Percentiles rank a stretch among this genome's conserved stretches.
phyloP scores from a whole-genome alignment of 2,888 invertebrate genomes.

The Taenaris catops region DNA sequence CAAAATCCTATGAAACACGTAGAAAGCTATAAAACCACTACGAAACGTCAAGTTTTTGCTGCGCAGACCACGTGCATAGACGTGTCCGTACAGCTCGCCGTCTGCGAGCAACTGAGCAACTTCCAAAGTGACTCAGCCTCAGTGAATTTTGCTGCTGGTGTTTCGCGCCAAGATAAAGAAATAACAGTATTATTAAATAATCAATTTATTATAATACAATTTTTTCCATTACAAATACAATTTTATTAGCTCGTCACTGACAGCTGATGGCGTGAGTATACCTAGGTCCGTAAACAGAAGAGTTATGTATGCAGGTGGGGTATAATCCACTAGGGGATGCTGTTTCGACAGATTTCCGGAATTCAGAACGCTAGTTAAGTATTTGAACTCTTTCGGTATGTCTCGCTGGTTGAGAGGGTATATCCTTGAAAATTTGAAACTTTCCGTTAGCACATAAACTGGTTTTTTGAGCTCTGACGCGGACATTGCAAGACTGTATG shows the following conservation, averaged over 20 bases:
- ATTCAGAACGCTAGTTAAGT: conserved; percentile 71
- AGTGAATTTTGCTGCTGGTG: too few relatives aligned
- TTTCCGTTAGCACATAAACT: conserved; percentile 97
- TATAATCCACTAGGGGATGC: conserved; percentile 97
- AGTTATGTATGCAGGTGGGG: conserved; percentile 95
- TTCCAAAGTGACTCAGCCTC: too few relatives aligned
- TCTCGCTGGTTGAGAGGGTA: conserved; percentile 97
- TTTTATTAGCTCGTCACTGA: conserved; percentile 98
- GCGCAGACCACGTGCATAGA: too few relatives aligned
- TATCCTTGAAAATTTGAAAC: conserved; percentile 97
- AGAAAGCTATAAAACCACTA: too few relatives aligned
- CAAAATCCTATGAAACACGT: too few relatives aligned
- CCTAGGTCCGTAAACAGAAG: conserved; percentile 97
- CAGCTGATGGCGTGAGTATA: conserved; percentile 96
- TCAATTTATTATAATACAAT: conserved; percentile 16
- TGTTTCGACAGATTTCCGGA: conserved; percentile 75
- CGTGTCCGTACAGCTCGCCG: too few relatives aligned
- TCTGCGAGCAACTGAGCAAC: too few relatives aligned
- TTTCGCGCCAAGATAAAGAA: too few relatives aligned
- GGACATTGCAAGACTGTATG: conserved; percentile 90
- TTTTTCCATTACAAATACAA: conserved; percentile 92
- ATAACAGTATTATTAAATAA: neutral
- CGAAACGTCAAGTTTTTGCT: too few relatives aligned
- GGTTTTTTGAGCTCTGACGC: conserved; percentile 95
- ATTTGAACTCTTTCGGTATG: conserved; percentile 92